A percentile compares a stretch with the other conserved stretches of the same genome.
phyloP scores from a whole-genome alignment of 1,140 invertebrate genomes.

The Oreohelix idahoensis region DNA sequence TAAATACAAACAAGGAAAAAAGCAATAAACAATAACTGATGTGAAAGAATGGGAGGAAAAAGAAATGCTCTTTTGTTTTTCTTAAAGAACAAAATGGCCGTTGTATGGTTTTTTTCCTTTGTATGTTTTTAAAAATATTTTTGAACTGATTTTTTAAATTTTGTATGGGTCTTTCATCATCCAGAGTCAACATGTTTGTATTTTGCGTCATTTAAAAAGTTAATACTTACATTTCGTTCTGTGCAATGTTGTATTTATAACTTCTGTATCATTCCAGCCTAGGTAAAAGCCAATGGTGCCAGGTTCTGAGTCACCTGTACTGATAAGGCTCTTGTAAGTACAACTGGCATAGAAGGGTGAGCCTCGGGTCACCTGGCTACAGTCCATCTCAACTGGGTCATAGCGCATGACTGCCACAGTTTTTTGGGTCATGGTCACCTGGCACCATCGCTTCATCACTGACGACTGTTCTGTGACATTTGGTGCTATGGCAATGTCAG shows the following conservation, averaged over 20 bases:
- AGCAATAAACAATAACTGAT: too few species aligned
- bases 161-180: too few species aligned
- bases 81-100: too few species aligned
- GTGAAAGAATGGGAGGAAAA: too few species aligned
- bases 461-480: conserved; percentile 22
- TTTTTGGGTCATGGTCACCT: conserved; percentile 9
- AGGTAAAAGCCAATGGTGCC: not conserved
- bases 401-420: conserved; percentile 20
- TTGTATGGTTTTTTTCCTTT: too few species aligned
- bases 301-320: not conserved
- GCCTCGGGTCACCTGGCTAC: conserved; percentile 15
- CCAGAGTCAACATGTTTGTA: too few species aligned
- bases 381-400: conserved; percentile 16
- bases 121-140: too few species aligned
- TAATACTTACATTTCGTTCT: conserved; percentile 20
- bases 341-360: conserved; percentile 32
- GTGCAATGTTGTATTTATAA: conserved; percentile 17
- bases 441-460: conserved; percentile 44
- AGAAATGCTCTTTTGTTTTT: too few species aligned
- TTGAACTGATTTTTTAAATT: too few species aligned
- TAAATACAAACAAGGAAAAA: too few species aligned
- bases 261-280: conserved; percentile 35
- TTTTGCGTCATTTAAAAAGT: too few species aligned
- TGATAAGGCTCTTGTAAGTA: not conserved
- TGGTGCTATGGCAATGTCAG: conserved; percentile 42